Evolutionary conservation across 2,888 invertebrate genomes (phyloP), one percentile per base, ranked within the genome.

Genomic region (Drosophila paracracens): DNA sequence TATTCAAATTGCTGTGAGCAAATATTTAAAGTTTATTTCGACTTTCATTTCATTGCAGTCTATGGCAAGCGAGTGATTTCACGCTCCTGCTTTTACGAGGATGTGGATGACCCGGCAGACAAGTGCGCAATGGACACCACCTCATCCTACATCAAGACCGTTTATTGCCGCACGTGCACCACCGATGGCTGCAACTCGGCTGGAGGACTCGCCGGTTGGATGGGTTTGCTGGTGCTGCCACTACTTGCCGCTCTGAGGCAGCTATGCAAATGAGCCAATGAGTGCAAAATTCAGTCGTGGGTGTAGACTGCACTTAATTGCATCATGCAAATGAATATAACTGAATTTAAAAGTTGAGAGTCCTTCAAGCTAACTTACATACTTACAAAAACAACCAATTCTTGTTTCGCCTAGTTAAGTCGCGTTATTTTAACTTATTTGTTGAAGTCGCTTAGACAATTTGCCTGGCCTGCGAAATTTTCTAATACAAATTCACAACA

Each of bases 1-100:
- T 76, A 86, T 86, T 81, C 70, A 81, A 79, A 71, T 70, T 33
- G 50, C 40, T 64, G 35, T 8, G n/a, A 27, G 63, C 38, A 59
- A 67, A 53, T 72, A 76, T 61, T 67, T 68, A 48, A 80, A 58
- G 40, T 66, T 62, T 40, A 54, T 63, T 48, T 52, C 33, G 56
- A 27, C 50, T 60, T 66, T 79, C 38, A 21, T 76, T 38, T 81
- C 46, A 58, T 92, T 91, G 38, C 88, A 93, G 93, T 93, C 70
- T 93, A 93, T 80, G 93, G 93, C 73, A 93, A 93, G 75, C 90
- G 88, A 43, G 92, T 93, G 40, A 91, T 93, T 76, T 91, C 93
- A 8, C 92, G 93, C 52, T 93, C 93, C 58, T 93, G 93, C 46
- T 93, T 92, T 81, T 93, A 92, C 64, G 93, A 93, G 84, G 93